These are phyloP conservation scores for Drosophila mojavensis DNA, from an alignment of 1,140 invertebrate genomes.

Conservation along the genomic window DNA sequence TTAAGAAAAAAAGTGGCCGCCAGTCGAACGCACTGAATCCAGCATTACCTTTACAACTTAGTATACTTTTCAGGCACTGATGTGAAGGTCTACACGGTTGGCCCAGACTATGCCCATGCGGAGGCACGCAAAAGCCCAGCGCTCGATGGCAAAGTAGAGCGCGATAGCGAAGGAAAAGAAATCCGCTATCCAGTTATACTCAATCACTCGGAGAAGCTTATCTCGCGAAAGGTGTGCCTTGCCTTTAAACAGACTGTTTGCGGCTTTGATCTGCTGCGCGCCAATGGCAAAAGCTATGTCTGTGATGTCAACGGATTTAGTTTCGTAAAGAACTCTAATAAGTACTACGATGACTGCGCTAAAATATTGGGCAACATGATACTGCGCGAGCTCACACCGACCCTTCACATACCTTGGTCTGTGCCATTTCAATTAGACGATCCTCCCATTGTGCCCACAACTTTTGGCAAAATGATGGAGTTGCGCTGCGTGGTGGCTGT, in stretches of 20 bases:
- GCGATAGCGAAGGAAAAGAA: slow-evolving; percentile 99
- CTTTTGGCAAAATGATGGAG: slow-evolving; percentile 99
- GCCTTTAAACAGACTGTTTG: slow-evolving; percentile 99
- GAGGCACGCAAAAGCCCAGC: slow-evolving; percentile 99
- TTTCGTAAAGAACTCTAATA: slow-evolving; percentile 99
- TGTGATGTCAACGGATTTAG: slow-evolving; percentile 99
- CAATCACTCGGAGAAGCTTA: slow-evolving; percentile 99
- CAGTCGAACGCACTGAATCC: slow-evolving; percentile 83
- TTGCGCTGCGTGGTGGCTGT: slow-evolving; percentile 98
- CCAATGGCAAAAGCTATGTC: slow-evolving; percentile 99
- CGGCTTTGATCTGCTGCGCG: slow-evolving; percentile 98
- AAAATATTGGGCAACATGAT: slow-evolving; percentile 98
- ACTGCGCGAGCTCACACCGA: slow-evolving; percentile 95
- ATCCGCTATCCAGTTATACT: slow-evolving; percentile 99
- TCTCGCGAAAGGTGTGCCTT: slow-evolving; percentile 98
- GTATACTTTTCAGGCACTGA: slow-evolving; percentile 85
- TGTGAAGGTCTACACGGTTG: slow-evolving; percentile 88
- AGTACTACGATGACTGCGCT: slow-evolving; percentile 99
- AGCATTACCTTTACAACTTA: slow-evolving; percentile 84
- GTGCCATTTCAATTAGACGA: slow-evolving; percentile 99
- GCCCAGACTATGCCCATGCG: slow-evolving; percentile 99
- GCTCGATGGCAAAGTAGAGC: slow-evolving; percentile 98
- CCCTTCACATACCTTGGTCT: slow-evolving; percentile 97
- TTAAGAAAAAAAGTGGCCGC: slow-evolving; percentile 55
- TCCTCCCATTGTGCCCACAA: slow-evolving; percentile 99